Evolutionary conservation across 2,888 invertebrate genomes (phyloP).

Genomic region (Drosophila demipolita): DNA sequence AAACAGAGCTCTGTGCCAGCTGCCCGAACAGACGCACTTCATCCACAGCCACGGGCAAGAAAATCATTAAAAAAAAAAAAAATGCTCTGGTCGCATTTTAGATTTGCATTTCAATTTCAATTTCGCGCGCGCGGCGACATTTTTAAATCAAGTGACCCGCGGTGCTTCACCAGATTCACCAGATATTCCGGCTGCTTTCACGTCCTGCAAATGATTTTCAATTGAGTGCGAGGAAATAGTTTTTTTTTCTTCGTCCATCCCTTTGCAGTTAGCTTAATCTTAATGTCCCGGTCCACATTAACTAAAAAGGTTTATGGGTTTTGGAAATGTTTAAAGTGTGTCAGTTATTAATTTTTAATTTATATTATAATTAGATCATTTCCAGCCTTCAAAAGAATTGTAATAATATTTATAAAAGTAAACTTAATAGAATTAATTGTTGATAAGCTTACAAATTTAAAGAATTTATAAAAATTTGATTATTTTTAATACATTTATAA

Average conservation of each 20-base stretch:
- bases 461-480: too few species aligned
- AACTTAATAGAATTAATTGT: background rate
- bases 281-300: background rate
- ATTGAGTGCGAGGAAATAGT: constrained; percentile 55
- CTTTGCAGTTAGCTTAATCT: background rate
- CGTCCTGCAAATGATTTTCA: constrained; percentile 61
- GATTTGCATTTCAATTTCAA: constrained; percentile 76
- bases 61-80: constrained; percentile 19
- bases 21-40: constrained; percentile 27
- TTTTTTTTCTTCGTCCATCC: background rate
- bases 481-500: too few species aligned
- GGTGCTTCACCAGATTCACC: constrained; percentile 40
- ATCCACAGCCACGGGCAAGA: constrained; percentile 19
- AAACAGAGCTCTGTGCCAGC: background rate
- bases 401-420: too few species aligned
- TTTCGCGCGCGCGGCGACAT: constrained; percentile 59
- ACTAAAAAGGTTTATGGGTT: background rate
- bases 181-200: constrained; percentile 34
- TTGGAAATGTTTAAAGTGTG: background rate
- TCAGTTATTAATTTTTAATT: background rate
- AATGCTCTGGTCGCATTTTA: constrained; percentile 42
- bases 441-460: background rate
- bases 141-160: constrained; percentile 61
- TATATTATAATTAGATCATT: background rate
- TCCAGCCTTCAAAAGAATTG: background rate